Conservation (phyloP, 30 jellyfish, hydroid and myxozoan species). For the Turritopsis rubra region DNA sequence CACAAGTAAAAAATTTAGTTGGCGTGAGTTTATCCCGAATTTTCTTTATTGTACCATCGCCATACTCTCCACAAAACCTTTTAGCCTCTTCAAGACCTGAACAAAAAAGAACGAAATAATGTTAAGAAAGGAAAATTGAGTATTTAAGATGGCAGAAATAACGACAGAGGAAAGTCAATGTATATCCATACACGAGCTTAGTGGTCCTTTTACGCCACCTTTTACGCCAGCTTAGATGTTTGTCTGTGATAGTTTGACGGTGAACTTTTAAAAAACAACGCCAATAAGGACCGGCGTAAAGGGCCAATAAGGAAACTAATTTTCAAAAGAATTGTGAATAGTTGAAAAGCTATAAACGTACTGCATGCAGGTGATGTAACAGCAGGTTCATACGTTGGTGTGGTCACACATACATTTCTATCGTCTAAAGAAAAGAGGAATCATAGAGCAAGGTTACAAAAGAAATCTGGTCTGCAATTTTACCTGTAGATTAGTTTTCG, state of each 20-base stretch:
- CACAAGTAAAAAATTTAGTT: not conserved
- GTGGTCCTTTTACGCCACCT: too few species aligned
- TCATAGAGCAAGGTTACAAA: not conserved
- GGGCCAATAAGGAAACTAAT: too few species aligned
- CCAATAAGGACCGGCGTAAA: too few species aligned
- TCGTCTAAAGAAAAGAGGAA: not conserved
- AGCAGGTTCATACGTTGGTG: not conserved
- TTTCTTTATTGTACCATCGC: not conserved
- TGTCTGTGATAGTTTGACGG: too few species aligned
- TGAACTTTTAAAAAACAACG: too few species aligned
- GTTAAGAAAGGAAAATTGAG: not conserved
- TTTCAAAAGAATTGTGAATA: too few species aligned
- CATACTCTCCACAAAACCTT: not conserved
- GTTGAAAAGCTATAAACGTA: not conserved
- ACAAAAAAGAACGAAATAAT: too few species aligned
- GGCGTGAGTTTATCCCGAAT: not conserved
- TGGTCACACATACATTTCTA: not conserved
- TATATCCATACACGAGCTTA: too few species aligned
- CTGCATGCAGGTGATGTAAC: not conserved
- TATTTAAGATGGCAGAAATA: not conserved
- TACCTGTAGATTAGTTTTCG: too few species aligned
- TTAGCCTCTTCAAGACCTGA: not conserved
- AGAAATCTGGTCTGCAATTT: too few species aligned
- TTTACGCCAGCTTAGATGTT: too few species aligned
- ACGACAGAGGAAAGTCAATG: too few species aligned